Base-by-base conservation (phyloP, 2,888 invertebrate species). In the Napeogenes inachia region DNA sequence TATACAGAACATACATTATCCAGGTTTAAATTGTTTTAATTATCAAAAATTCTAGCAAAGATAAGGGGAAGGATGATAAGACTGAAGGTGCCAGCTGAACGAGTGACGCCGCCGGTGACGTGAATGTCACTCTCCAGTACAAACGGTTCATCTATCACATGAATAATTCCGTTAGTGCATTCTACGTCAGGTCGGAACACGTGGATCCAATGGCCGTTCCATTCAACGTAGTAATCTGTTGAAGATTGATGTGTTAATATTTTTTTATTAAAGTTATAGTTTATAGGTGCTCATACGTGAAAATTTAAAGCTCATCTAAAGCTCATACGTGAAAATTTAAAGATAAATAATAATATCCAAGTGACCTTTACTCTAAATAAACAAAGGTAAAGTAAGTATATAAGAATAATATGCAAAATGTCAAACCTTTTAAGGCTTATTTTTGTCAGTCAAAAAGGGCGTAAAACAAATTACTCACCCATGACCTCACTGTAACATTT, bases 141-240 rank as follows among this genome's bases (percentile, higher is more conserved):
- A 78, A 98, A 94, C 4, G 98, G 97, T 71, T 92, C 93, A 80
- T 98, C 97, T 77, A 98, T 97, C 68, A 98, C 96, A 84, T 98
- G 98, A 73, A 98, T 98, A 73, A 97, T 95, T 59, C 98, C 98
- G 81, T 98, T 98, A 83, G 97, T 98, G 84, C 98, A 98, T 77
- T 97, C 96, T 4, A 99, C 96, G 83, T 99, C 97, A 33, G 98
- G 96, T 69, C 98, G 94, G 84, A 95, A 94, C 57, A 98, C 96
- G 74, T 94, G 94, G 74, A 97, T 95, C 92, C 93, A 93, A 79
- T 94, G 93, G 66, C 95, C 95, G 75, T 95, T 94, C 97, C 97
- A 97, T 79, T 94, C 94, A 65, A 97, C 93, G 76, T 93, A 93
- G 89, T 96, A 97, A 77, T 94, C 97, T 96, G 91, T 68, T 55